Evolutionary conservation across 2,888 invertebrate species (phyloP).

Genomic region (Apamea monoglypha): DNA sequence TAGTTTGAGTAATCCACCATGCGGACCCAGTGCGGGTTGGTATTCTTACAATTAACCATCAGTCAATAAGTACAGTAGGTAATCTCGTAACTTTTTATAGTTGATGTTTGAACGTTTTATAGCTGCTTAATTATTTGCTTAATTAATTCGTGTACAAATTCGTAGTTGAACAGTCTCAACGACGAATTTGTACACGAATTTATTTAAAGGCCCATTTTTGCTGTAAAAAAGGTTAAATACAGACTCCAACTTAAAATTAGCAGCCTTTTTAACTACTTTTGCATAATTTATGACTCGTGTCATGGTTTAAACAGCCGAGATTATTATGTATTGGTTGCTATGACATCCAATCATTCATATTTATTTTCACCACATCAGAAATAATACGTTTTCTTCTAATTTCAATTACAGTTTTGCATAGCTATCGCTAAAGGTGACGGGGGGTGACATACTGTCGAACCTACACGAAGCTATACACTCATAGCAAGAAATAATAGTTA

Average conservation of each 20-base stretch:
- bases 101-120: too few relatives aligned
- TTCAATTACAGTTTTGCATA: conserved; percentile 42
- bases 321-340: conserved; percentile 1
- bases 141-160: too few relatives aligned
- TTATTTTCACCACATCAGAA: neutral
- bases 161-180: too few relatives aligned
- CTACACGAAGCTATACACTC: neutral
- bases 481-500: neutral
- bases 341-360: neutral
- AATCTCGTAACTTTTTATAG: too few relatives aligned
- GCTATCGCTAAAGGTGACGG: conserved; percentile 35
- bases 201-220: neutral
- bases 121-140: too few relatives aligned
- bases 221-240: neutral
- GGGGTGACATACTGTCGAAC: conserved; percentile 2
- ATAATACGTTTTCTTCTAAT: conserved; percentile 12
- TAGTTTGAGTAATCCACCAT: too few relatives aligned
- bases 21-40: too few relatives aligned
- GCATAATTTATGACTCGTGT: neutral
- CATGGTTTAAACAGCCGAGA: neutral
- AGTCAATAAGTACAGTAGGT: too few relatives aligned
- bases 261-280: neutral
- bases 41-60: too few relatives aligned
- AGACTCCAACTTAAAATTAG: neutral
- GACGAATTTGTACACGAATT: too few relatives aligned